Conservation (phyloP, 2,797 vertebrate genomes). For the Gallirallus australis region DNA sequence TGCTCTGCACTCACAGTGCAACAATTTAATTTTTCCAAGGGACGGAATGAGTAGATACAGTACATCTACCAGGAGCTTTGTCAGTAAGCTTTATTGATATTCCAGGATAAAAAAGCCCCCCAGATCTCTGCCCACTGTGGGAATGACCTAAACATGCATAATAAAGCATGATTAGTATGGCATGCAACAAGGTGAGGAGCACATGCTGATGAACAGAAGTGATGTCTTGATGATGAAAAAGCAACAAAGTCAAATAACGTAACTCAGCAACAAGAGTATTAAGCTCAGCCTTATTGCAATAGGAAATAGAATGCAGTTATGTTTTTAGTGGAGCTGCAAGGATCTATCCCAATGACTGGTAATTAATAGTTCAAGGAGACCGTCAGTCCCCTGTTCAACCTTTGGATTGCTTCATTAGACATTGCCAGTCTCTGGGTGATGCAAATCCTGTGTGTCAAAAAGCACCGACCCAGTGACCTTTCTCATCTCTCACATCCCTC, state of each 20-base stretch:
- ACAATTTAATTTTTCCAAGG: constrained; percentile 46
- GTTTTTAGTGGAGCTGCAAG: background rate
- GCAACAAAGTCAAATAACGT: background rate
- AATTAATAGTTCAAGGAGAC: background rate
- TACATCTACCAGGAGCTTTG: background rate
- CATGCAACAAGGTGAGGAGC: background rate
- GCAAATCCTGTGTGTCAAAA: background rate
- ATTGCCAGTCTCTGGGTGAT: background rate
- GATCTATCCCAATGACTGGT: background rate
- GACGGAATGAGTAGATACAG: background rate
- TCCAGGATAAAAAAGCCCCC: background rate
- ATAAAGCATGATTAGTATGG: constrained; percentile 39
- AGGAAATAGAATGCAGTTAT: background rate
- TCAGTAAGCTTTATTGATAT: constrained; percentile 30
- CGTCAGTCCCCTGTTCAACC: background rate
- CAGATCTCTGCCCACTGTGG: background rate
- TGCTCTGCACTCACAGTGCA: constrained; percentile 5
- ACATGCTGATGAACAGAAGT: constrained; percentile 6
- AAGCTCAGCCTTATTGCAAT: background rate
- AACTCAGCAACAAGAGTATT: background rate
- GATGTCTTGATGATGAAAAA: constrained; percentile 5
- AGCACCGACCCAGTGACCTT: background rate
- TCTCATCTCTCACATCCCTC: background rate
- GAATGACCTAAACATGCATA: constrained; percentile 44
- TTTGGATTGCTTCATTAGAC: background rate